Base-by-base conservation (phyloP, 2,888 invertebrate genomes). In the Nematopogon swammerdamellus region DNA sequence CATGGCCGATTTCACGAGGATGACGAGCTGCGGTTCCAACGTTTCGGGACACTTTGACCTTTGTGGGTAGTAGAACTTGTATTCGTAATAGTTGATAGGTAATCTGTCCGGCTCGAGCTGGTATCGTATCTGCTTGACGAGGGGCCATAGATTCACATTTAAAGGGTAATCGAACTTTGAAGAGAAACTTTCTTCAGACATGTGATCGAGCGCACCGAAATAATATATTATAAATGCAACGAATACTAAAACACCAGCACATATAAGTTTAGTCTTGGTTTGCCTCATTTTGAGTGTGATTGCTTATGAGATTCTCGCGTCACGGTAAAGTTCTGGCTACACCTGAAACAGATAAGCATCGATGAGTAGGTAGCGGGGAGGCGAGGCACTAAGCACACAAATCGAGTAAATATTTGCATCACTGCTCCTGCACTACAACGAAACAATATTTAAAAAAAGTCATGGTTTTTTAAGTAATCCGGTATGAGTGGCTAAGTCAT, bases 1-100 rank as follows among this genome's bases (percentile, higher is more conserved):
- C 59, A 89, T 72, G 0, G 90, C 85, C 3, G 94, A 93, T 72
- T 96, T 96, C 0, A 96, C 83, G 18, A 94, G 64, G 53, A 90
- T 86, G 18, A 94, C 84, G 11, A 96, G 64, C 56, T 88, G 82
- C 49, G 91, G 68, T 47, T 63, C 65, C n/a, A 68, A 63, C 2
- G 46, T 30, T 2, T 68, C 64, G 46, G 69, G 55, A 58, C 84
- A 85, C 62, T 84, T 85, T 5, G 72, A 59, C 53, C 63, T 65
- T 48, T 82, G 72, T 6, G 83, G 75, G 51, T 82, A 72, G 48
- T 88, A 60, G 64, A 82, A 89, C 48, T 77, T 72, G 62, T 85
- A 88, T 45, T 87, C 85, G 61, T 89, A 90, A 19, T 70, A 62
- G 61, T 91, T 91, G 44, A 92, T 87, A 0, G 89, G 88, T 16